phyloP scores from a whole-genome alignment of 2,888 invertebrate genomes.

The Philereme transversata region DNA sequence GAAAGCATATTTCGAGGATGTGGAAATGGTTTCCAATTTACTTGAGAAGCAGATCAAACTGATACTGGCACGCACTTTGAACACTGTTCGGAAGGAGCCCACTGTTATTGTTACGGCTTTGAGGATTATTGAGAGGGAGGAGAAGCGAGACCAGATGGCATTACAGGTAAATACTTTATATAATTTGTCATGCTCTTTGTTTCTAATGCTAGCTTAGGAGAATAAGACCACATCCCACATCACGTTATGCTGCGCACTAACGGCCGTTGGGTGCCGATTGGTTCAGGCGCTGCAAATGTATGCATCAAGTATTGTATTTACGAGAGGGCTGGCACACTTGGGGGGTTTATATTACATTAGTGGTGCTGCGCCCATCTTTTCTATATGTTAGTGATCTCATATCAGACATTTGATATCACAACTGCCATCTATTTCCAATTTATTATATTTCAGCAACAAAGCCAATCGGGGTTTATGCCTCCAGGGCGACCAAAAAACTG shows the following conservation, averaged over 20 bases:
- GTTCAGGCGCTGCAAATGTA: no score
- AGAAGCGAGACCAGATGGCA: slow-evolving; percentile 96
- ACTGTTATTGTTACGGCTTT: slow-evolving; percentile 98
- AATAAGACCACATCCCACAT: no score
- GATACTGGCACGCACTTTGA: slow-evolving; percentile 94
- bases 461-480: slow-evolving; percentile 94
- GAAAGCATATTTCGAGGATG: slow-evolving; percentile 98
- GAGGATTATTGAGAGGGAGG: slow-evolving; percentile 98
- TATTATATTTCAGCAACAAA: slow-evolving; percentile 83
- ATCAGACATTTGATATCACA: no score
- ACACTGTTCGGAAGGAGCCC: slow-evolving; percentile 97
- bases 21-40: slow-evolving; percentile 93
- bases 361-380: no score
- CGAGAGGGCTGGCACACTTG: no score
- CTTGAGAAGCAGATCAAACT: slow-evolving; percentile 96
- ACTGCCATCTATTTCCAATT: no score
- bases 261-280: no score
- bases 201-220: no score
- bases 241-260: no score
- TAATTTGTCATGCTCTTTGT: not conserved
- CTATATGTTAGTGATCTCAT: no score
- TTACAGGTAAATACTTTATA: slow-evolving; percentile 76
- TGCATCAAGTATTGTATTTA: no score
- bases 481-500: slow-evolving; percentile 97
- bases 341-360: no score